phyloP scores from a whole-genome alignment of 2,888 invertebrate species.

The Cantharis flavilabris region DNA sequence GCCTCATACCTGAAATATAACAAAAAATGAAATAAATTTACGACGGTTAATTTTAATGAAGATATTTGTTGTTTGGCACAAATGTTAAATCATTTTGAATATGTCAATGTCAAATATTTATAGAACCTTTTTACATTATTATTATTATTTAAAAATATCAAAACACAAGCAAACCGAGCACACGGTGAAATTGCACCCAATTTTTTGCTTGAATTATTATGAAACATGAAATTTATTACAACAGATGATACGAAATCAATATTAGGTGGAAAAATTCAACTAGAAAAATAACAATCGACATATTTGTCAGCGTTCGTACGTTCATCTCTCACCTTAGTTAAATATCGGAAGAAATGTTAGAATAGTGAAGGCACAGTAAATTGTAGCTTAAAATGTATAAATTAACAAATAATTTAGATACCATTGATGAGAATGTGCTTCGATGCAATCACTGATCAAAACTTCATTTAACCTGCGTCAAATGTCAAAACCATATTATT shows the following conservation, averaged over 20 bases:
- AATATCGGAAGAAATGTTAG: slow-evolving; percentile 46
- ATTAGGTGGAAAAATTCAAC: slow-evolving; percentile 1
- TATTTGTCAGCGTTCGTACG: background rate
- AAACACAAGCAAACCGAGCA: background rate
- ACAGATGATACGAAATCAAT: slow-evolving; percentile 11
- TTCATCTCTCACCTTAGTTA: slow-evolving; percentile 50
- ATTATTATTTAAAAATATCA: background rate
- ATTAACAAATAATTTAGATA: slow-evolving; percentile 54
- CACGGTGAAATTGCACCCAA: background rate
- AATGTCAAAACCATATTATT: background rate
- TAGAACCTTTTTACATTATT: slow-evolving; percentile 11
- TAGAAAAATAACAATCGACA: background rate
- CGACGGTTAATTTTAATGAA: slow-evolving; percentile 21
- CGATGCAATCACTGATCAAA: background rate
- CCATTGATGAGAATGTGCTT: slow-evolving; percentile 46
- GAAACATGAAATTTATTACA: background rate
- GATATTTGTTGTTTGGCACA: slow-evolving; percentile 21
- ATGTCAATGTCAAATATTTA: slow-evolving; percentile 44
- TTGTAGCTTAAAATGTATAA: slow-evolving; percentile 42
- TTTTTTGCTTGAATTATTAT: background rate
- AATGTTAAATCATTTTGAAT: slow-evolving; percentile 28
- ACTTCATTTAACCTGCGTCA: background rate
- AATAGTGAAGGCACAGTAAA: slow-evolving; percentile 49
- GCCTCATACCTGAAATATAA: slow-evolving; percentile 41
- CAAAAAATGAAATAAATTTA: slow-evolving; percentile 7